Evolutionary conservation across 2,888 invertebrate genomes (phyloP), one percentile per base, ranked within the genome.

Genomic region (Drosophila mimetica): DNA sequence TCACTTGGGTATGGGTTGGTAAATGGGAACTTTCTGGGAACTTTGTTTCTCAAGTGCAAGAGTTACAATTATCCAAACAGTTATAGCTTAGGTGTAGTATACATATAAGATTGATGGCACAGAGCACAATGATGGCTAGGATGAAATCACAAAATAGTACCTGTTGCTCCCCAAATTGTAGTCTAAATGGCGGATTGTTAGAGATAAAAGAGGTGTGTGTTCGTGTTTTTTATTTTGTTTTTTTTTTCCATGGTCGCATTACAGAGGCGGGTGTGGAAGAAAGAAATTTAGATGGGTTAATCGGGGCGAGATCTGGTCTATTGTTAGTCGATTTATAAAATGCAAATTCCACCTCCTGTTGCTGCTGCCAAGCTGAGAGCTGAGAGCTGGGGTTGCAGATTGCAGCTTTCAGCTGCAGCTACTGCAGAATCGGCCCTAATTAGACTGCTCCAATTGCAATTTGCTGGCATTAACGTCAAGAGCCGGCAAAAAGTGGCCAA

Each of bases 111-210:
- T 92, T 92, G 86, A 92, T 92, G 63, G 91, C 90, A 89, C 92
- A 91, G 76, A 92, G 90, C 76, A 91, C 86, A 76, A 91, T 75
- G 80, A 92, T 89, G 80, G 91, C 91, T 84, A 92, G 88, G 77
- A 92, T 82, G 83, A 91, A 89, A 90, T 92, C 92, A 89, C 91
- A 92, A 90, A 91, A 90, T 83, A 90, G 85, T 92, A 92, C 92
- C 92, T 92, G 90, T 86, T 89, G 89, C 71, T 90, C 90, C 88
- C 91, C 92, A 80, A 90, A 90, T 78, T 90, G 91, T 79, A 91
- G 89, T 88, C 92, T 92, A 85, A 65, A 67, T 72, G 39, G n/a
- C 48, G 20, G 51, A 52, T 69, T 55, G 28, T 39, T 42, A 39
- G n/a, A 32, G 59, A 16, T 50, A 30, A 14, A 22, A 36, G 51